Evolutionary conservation across 2,113 vertebrate genomes (phyloP).

Genomic region (Ochotona princeps): DNA sequence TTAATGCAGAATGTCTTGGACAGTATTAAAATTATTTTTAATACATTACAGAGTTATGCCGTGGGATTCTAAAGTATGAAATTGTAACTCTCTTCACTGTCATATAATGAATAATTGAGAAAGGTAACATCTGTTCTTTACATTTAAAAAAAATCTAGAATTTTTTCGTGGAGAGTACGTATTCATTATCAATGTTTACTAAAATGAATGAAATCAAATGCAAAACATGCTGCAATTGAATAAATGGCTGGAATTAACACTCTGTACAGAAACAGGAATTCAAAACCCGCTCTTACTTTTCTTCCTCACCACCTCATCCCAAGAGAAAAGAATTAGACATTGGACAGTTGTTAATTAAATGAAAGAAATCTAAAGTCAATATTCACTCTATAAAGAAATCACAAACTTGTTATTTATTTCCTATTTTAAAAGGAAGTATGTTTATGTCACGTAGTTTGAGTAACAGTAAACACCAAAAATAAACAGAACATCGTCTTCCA

Average conservation of each 20-base stretch:
- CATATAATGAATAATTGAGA: conserved; percentile 20
- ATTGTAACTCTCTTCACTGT: conserved; percentile 1
- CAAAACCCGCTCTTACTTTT: neutral
- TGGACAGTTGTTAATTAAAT: neutral
- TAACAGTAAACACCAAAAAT: neutral
- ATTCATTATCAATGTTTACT: neutral
- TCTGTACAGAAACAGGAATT: conserved; percentile 6
- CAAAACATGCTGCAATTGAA: neutral
- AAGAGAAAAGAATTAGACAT: conserved; percentile 3
- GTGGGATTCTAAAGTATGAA: conserved; percentile 43
- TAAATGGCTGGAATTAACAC: neutral
- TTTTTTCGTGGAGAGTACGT: neutral
- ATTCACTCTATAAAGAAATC: conserved; percentile 5
- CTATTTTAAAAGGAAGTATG: neutral
- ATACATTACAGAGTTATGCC: conserved; percentile 7
- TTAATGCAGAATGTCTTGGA: conserved; percentile 49
- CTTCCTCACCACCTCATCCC: neutral
- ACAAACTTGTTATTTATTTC: conserved; percentile 26
- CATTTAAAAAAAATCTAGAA: neutral
- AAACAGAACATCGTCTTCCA: neutral
- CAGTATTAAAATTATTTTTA: conserved; percentile 54
- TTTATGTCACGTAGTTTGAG: neutral
- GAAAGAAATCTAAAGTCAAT: neutral
- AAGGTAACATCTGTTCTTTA: neutral
- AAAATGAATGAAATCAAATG: neutral